phyloP scores from a whole-genome alignment of 2,888 invertebrate species.

The Dryomyza anilis region DNA sequence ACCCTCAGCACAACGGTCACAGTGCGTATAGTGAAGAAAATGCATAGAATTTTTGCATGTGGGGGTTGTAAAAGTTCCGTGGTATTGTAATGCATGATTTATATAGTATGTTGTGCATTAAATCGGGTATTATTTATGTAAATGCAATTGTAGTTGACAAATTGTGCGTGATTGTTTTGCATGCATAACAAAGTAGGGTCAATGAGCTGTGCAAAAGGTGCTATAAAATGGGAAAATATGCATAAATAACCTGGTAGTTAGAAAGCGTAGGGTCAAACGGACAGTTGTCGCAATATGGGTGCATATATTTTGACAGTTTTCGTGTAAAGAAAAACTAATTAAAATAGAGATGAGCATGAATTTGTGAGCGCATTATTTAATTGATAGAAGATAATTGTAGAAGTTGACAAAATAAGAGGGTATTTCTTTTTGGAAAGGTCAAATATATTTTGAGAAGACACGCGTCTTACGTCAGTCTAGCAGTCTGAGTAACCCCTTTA shows the following conservation, averaged over 20 bases:
- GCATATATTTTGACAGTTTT: background rate
- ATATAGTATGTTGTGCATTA: background rate
- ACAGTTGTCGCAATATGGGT: background rate
- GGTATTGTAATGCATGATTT: background rate
- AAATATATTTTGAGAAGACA: too few relatives aligned
- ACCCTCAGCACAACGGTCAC: background rate
- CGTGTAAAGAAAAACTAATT: too few relatives aligned
- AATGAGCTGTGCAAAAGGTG: too few relatives aligned
- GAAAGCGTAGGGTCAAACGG: background rate
- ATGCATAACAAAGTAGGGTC: slow-evolving; percentile 2
- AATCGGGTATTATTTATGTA: slow-evolving; percentile 14
- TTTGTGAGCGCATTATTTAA: background rate
- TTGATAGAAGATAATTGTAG: background rate
- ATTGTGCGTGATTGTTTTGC: slow-evolving; percentile 26
- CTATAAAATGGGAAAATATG: too few relatives aligned
- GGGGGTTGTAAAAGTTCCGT: background rate
- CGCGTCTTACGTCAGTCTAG: background rate
- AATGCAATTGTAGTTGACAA: slow-evolving; percentile 27
- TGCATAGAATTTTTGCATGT: background rate
- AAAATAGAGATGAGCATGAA: background rate
- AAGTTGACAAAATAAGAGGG: background rate
- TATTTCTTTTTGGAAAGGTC: too few relatives aligned
- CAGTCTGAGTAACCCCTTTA: background rate
- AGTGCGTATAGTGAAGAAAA: background rate
- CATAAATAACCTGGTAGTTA: too few relatives aligned